phyloP scores from a whole-genome alignment of 1,140 invertebrate species.

The Drosophila repletoides region DNA sequence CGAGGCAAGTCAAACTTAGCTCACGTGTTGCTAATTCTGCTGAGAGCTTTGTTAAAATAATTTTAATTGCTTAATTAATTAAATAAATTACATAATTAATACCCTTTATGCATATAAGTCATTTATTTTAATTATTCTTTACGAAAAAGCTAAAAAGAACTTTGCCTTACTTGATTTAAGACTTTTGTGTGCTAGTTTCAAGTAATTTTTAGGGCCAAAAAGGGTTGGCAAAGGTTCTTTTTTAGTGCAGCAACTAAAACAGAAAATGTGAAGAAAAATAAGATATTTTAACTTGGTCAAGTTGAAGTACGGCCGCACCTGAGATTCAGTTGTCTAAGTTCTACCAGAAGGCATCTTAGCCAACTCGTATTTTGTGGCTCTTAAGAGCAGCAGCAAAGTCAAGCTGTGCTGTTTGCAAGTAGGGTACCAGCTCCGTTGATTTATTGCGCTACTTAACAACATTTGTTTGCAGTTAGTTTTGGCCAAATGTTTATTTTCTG shows the following conservation, averaged over 20 bases:
- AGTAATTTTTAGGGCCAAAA: neutral
- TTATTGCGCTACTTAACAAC: conserved; percentile 59
- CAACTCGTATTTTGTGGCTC: conserved; percentile 32
- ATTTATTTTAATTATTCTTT: too few relatives aligned
- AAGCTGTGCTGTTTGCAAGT: conserved; percentile 23
- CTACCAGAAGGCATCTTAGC: conserved; percentile 39
- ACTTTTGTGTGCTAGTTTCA: too few relatives aligned
- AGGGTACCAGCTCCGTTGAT: conserved; percentile 42
- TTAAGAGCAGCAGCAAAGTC: neutral
- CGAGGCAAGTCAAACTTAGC: too few relatives aligned
- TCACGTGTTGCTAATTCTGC: too few relatives aligned
- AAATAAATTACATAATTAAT: too few relatives aligned
- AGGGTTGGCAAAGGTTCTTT: neutral
- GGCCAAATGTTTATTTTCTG: conserved; percentile 11
- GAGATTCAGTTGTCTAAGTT: conserved; percentile 55
- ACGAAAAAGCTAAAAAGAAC: too few relatives aligned
- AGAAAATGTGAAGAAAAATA: neutral
- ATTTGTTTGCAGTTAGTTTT: conserved; percentile 60
- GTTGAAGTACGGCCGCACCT: conserved; percentile 38
- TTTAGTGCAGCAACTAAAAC: conserved; percentile 1
- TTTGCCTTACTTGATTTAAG: too few relatives aligned
- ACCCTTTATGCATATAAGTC: too few relatives aligned
- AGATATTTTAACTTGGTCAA: conserved; percentile 12
- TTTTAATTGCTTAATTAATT: too few relatives aligned
- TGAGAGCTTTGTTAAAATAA: too few relatives aligned